Base-by-base conservation (phyloP, 2,113 vertebrate species). In the Pica pica region DNA sequence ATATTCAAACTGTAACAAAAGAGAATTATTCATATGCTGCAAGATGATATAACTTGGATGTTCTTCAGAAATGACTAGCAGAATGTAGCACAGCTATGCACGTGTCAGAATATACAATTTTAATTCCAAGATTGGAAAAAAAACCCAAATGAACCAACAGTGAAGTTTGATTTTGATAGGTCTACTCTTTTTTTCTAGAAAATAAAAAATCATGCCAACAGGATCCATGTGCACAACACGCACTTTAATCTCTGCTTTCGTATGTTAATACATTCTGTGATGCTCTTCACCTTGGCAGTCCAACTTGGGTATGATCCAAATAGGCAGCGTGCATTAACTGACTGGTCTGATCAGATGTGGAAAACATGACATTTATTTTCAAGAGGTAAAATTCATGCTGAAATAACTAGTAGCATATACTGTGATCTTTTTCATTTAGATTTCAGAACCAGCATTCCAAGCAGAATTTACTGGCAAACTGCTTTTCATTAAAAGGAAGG, bases 221-320 rank as follows among this genome's bases (percentile, higher is more conserved):
- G 39, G 74, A 92, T 44, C 31, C 49, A 37, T 64, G 83, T 57
- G 42, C 70, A 52, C 20, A 78, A 75, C 22, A 24, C 30, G 9
- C 50, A 52, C 57, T 92, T 94, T 92, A 94, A 92, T 94, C 65
- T 89, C 80, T 94, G 10, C 52, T 91, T 94, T 93, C 56, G 20
- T 85, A 93, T 92, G 73, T 59, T 90, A 89, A 94, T 93, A 27
- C 8, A 75, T 56, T 89, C 39, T 63, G 31, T 78, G 81, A 83
- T 70, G 73, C 16, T 93, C 10, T 83, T 92, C 76, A 81, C 76
- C 52, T 83, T 77, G 42, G 53, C 83, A 83, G 56, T 63, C 52
- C 30, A 80, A 39, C 71, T 39, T 70, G 26, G 46, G 47, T 77
- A 35, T 21, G 49, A 86, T 90, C 46, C 70, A 70, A 87, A 88